Percentiles rank a stretch among this genome's conserved stretches.
Evolutionary conservation across 2,888 invertebrate species (phyloP).

Genomic region (Drosophila seclusa): DNA sequence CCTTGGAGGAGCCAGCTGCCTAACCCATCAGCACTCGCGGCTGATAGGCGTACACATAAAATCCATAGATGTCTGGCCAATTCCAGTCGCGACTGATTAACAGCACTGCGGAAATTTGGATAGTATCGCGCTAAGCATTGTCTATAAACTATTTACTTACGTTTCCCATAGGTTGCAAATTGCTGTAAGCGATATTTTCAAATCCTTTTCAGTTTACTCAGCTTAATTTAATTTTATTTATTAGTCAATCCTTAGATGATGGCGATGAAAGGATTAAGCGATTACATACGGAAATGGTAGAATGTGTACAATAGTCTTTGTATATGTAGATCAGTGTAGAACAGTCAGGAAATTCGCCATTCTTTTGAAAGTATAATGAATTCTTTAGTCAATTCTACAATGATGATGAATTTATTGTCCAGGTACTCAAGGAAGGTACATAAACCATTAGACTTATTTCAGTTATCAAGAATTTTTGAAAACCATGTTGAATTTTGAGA

Average conservation of each 20-base stretch:
- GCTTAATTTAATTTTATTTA: background rate
- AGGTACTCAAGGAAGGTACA: background rate
- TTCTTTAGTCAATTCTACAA: background rate
- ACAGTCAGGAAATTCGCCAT: background rate
- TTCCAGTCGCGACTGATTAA: constrained; percentile 61
- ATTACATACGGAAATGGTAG: background rate
- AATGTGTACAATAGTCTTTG: background rate
- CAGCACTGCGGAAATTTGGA: constrained; percentile 20
- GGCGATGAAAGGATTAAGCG: background rate
- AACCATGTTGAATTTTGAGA: background rate
- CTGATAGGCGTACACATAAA: constrained; percentile 88
- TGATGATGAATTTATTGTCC: background rate
- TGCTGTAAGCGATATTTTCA: background rate
- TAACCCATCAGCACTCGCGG: constrained; percentile 88
- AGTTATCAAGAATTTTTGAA: background rate
- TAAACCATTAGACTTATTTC: background rate
- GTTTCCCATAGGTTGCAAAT: constrained; percentile 36
- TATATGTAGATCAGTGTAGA: background rate
- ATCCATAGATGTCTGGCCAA: constrained; percentile 89
- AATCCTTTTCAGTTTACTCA: background rate
- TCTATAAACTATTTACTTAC: constrained; percentile 28
- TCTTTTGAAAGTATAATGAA: background rate
- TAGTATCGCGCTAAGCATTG: background rate
- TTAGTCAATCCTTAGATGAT: background rate
- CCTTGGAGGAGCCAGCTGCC: constrained; percentile 86